Conservation (phyloP, 2,797 vertebrate species). For the Antennarius maculatus region DNA sequence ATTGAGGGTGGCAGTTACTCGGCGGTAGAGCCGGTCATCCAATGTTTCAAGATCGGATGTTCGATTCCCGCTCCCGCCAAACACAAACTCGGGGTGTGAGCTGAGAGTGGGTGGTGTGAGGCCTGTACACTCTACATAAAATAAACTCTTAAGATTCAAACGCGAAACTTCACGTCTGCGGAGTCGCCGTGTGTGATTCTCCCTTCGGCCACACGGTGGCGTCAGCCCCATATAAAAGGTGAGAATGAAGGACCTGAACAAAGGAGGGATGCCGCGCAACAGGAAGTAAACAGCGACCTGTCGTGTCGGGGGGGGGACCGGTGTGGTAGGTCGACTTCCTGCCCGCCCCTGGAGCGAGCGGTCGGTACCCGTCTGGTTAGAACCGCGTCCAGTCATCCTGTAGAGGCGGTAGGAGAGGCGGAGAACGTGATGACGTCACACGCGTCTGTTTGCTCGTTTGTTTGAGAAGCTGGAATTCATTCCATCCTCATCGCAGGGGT, state of each 20-base stretch:
- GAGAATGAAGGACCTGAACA: background rate
- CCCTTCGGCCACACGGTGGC: slow-evolving; percentile 60
- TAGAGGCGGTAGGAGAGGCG: slow-evolving; percentile 54
- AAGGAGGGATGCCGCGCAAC: slow-evolving; percentile 13
- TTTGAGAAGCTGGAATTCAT: slow-evolving; percentile 43
- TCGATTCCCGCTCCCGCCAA: too few species aligned
- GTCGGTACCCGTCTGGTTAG: slow-evolving; percentile 20
- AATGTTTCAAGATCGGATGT: too few species aligned
- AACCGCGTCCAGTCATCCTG: slow-evolving; percentile 20
- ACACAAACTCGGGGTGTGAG: too few species aligned
- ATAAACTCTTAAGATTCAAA: too few species aligned
- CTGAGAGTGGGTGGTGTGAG: too few species aligned
- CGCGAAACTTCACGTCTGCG: too few species aligned
- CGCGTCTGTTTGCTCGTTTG: background rate
- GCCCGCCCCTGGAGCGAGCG: slow-evolving; percentile 9
- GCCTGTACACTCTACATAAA: too few species aligned
- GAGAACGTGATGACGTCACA: slow-evolving; percentile 8
- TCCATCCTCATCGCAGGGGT: too few species aligned
- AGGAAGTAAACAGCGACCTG: slow-evolving; percentile 9
- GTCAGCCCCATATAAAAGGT: slow-evolving; percentile 2
- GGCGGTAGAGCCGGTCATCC: too few species aligned
- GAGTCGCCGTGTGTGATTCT: background rate
- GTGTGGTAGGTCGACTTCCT: slow-evolving; percentile 54
- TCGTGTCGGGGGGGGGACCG: slow-evolving; percentile 37
- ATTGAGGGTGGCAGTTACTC: too few species aligned